Conservation (phyloP, 2,797 vertebrate species). For the Urophycis tenuis region DNA sequence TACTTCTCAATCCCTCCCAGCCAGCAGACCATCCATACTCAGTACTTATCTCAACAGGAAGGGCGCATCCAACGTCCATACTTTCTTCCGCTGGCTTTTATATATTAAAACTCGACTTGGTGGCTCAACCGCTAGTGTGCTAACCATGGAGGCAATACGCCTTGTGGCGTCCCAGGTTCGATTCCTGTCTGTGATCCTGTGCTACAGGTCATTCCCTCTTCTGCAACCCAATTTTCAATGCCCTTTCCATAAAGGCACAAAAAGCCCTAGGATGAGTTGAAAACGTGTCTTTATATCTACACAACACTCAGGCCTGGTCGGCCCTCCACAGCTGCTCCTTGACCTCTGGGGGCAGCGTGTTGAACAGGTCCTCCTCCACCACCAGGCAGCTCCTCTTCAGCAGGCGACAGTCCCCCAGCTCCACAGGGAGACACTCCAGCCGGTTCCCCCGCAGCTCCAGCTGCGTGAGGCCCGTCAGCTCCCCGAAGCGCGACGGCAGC, state of each 20-base stretch:
- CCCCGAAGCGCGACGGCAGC: constrained; percentile 87
- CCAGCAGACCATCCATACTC: not conserved
- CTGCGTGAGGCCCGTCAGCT: constrained; percentile 86
- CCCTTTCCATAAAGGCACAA: too few species aligned
- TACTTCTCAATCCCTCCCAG: not conserved
- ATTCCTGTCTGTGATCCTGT: too few species aligned
- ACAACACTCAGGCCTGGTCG: constrained; percentile 78
- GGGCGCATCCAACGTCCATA: not conserved
- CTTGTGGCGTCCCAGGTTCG: too few species aligned
- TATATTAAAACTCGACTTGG: not conserved
- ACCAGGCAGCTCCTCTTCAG: constrained; percentile 88
- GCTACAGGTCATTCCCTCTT: too few species aligned
- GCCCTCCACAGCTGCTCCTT: constrained; percentile 93
- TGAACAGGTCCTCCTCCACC: constrained; percentile 97
- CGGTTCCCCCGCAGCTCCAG: constrained; percentile 94
- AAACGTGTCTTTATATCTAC: too few species aligned
- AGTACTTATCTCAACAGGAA: not conserved
- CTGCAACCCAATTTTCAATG: too few species aligned
- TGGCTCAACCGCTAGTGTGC: too few species aligned
- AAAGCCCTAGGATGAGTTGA: too few species aligned
- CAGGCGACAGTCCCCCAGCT: constrained; percentile 90
- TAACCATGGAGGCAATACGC: too few species aligned
- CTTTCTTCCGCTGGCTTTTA: not conserved
- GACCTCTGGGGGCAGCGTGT: constrained; percentile 87
- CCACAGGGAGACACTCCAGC: constrained; percentile 93